A percentile compares a stretch with the other conserved stretches of the same genome.
These are phyloP conservation scores for Dione vanillae DNA, from an alignment of 2,888 invertebrate species.

Conservation along the genomic window DNA sequence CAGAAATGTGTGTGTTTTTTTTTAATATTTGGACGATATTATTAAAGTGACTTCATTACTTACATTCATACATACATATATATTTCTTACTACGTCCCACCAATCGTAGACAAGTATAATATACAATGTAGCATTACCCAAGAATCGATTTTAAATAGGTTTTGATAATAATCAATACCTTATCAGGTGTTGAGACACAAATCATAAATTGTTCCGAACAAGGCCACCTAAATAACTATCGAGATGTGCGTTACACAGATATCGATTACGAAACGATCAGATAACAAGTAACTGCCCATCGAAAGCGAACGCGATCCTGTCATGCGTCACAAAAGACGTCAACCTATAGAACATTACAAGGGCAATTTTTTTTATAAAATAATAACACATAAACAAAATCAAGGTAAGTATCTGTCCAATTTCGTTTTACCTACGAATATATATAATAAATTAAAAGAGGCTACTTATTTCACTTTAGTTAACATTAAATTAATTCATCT, in stretches of 20 bases:
- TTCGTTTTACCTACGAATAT: background rate
- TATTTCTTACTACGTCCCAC: background rate
- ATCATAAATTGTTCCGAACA: conserved; percentile 60
- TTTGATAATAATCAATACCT: conserved; percentile 39
- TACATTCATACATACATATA: no score
- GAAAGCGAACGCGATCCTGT: conserved; percentile 64
- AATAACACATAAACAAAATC: background rate
- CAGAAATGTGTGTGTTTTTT: background rate
- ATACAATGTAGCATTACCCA: conserved; percentile 25
- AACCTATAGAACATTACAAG: conserved; percentile 19
- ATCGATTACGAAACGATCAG: conserved; percentile 75
- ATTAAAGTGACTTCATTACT: background rate
- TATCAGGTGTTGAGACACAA: conserved; percentile 54
- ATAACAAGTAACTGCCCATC: conserved; percentile 65
- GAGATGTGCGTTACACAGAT: conserved; percentile 64
- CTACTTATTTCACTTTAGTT: no score
- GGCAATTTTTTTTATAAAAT: background rate
- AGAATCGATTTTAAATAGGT: conserved; percentile 41
- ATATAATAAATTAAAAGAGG: no score
- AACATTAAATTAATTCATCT: no score
- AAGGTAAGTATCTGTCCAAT: background rate
- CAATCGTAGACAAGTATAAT: background rate
- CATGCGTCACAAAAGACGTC: conserved; percentile 52
- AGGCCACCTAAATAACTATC: conserved; percentile 62
- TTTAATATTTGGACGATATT: background rate